Base-by-base conservation (phyloP, 2,797 vertebrate species). In the Cryptoprocta ferox region DNA sequence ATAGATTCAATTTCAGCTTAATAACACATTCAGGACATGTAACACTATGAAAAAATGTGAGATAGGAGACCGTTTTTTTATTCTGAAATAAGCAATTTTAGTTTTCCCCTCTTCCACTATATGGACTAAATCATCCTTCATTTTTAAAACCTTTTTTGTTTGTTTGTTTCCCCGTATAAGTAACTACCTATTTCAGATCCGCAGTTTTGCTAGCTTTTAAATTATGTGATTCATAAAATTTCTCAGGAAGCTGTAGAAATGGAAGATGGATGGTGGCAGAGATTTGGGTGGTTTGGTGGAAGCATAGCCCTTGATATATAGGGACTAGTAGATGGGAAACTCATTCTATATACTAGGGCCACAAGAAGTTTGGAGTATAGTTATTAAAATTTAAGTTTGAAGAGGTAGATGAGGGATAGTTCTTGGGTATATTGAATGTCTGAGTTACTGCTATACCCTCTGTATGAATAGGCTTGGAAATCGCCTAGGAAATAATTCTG, bases 1-100 rank as follows among this genome's bases (percentile, higher is more conserved):
- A 66, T 79, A 68, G 86, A 94, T 78, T 96, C 79, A 93, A 7
- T 95, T 96, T 97, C 30, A 91, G 88, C 59, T 93, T 95, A 78
- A 81, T 91, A 59, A 78, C 73, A 93, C 68, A 66, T 94, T 92
- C 80, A 95, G 59, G 56, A 96, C 92, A 73, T 92, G 35, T 61
- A 92, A 53, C 56, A 89, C 16, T 71, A 78, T 96, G 30, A 91
- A 83, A 97, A 85, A 89, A 45, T 89, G 15, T 91, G 61, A 92
- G 53, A 75, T 87, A 19, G 94, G n/a, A 63, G 28, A 37, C n/a
- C 89, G 30, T 86, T n/a, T 94, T 90, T 45, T 89, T 61, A 86
- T 83, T 86, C 75, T 75, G 65, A 90, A 94, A 45, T 87, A 79
- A 85, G 50, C 30, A 85, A 50, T 95, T 80, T 75, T 37, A 66